Base-by-base conservation (phyloP, 2,888 invertebrate species). In the Apantesis nais region DNA sequence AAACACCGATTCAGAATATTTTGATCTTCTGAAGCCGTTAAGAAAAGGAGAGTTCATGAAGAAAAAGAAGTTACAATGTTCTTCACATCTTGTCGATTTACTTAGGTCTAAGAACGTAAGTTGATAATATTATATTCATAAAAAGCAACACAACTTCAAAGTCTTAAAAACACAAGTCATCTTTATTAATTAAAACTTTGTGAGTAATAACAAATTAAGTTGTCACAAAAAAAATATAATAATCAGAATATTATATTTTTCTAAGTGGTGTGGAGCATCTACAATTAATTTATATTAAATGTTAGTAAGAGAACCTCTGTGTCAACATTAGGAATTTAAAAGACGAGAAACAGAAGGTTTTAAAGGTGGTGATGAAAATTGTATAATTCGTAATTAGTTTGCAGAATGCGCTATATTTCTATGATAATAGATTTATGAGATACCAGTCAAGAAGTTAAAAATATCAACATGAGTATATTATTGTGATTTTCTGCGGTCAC, bases 101-200 rank as follows among this genome's bases (percentile, higher is more conserved):
- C 39, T 5, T 39, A 39, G 12, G 39, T 39, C 1, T 39, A 11
- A 39, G 9, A 39, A 11, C 12, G 9, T 39, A n/a, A n/a, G n/a
- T n/a, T n/a, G n/a, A n/a, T n/a, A n/a, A n/a, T n/a, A n/a, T 41
- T 41, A 16, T 7, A 41, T 41, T 41, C 14, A 41, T 41, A 41
- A 41, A 41, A 41, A 7, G 16, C 3, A 41, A 16, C 12, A 41
- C 41, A 39, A 11, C 39, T 39, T 34, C 5, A 34, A 39, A 39
- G 39, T 39, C 11, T 39, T 39, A 41, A 41, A 12, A 41, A 12
- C 16, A 41, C 41, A 8, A 5, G 39, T 39, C 88, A 90, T 85
- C 89, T 83, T 79, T 88, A 88, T 89, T 89, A 89, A 90, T 91
- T 88, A 88, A 71, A 73, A 71, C 73, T 76, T 81, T 79, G 75